Evolutionary conservation across 92 coral and sea anemone genomes (phyloP), one percentile per base, ranked within the genome.

Genomic region (Porites divaricata): DNA sequence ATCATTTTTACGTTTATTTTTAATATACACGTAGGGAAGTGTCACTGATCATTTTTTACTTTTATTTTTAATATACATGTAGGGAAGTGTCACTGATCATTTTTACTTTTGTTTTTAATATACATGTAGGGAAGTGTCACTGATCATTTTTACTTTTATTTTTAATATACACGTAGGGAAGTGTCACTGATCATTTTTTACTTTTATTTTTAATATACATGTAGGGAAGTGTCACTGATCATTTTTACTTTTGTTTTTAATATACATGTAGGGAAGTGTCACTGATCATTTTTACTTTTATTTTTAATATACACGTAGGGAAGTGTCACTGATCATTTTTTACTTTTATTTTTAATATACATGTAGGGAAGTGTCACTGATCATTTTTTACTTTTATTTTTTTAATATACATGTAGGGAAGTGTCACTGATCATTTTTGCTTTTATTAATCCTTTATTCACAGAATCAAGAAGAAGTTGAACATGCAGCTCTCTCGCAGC

Each of bases 401-500:
- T n/a, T n/a, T n/a, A n/a, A n/a, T n/a, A n/a, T n/a, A n/a, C n/a
- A n/a, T n/a, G n/a, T n/a, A n/a, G n/a, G n/a, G n/a, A n/a, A n/a
- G n/a, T n/a, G n/a, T n/a, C 26, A 65, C 70, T 11, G 13, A 35
- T 35, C 45, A 35, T 35, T 35, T 4, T 9, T n/a, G 6, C 26
- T 65, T 17, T 9, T 5, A 8, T 20, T 1, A 2, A n/a, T 63
- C 53, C 64, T 56, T 15, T 19, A 59, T 70, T 51, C 28, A 7
- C 72, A 66, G 86, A 58, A 11, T 58, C 62, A 41, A 72, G 79
- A 52, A 11, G 10, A 71, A 35, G 9, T 8, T 21, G 75, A 45
- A 50, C 76, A 68, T 35, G 61, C 86, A 48, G 70, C 51, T 4
- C 77, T 70, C 2, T 74, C 78, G 20, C 23, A 84, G 53, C 79